A percentile compares a stretch with the other conserved stretches of the same genome.
Evolutionary conservation across 2,888 invertebrate genomes (phyloP).

Genomic region (Hemithea aestivaria): DNA sequence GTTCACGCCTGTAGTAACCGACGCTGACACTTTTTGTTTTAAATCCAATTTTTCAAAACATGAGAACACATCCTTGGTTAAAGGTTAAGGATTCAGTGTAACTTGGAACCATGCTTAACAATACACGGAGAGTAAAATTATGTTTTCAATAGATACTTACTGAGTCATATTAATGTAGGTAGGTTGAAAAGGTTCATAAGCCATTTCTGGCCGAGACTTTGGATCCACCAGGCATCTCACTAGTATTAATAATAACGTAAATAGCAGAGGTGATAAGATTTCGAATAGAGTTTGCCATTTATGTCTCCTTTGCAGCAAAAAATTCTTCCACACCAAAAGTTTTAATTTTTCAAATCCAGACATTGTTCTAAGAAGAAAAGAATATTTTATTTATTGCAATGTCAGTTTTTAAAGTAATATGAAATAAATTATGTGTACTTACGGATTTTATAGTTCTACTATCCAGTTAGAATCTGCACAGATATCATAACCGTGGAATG

Average conservation of each 20-base stretch:
- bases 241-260: slow-evolving; percentile 84
- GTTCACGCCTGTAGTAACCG: no score
- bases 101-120: no score
- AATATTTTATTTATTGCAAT: no score
- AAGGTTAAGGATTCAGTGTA: no score
- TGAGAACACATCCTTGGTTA: no score
- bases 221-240: slow-evolving; percentile 84
- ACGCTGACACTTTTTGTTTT: no score
- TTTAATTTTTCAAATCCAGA: slow-evolving; percentile 79
- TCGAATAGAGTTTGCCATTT: slow-evolving; percentile 85
- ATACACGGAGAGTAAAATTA: slow-evolving; percentile 18
- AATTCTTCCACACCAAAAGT: slow-evolving; percentile 92
- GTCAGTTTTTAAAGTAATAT: no score
- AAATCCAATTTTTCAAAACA: no score
- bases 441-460: no score
- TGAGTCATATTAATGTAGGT: slow-evolving; percentile 62
- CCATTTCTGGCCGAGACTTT: slow-evolving; percentile 58
- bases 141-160: slow-evolving; percentile 61
- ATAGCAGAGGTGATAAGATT: slow-evolving; percentile 83
- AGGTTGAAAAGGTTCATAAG: slow-evolving; percentile 57
- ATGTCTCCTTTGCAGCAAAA: slow-evolving; percentile 86
- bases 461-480: no score
- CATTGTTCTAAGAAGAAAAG: slow-evolving; percentile 46
- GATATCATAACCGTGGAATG: no score
- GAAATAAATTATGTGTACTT: no score